Conservation (phyloP, 2,888 invertebrate species). For the Coelopa pilipes region DNA sequence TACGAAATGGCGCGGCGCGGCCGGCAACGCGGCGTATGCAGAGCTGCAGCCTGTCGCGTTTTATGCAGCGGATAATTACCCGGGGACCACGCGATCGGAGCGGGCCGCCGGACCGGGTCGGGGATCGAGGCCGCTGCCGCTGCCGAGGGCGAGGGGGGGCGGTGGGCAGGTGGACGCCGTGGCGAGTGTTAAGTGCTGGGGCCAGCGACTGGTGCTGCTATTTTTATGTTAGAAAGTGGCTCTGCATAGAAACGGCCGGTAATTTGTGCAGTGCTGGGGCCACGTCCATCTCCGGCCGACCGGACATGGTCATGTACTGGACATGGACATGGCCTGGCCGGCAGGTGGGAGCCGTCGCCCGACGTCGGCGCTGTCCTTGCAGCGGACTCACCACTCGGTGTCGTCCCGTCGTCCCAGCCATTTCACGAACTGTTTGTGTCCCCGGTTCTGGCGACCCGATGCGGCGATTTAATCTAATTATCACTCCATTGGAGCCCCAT, state of each 20-base stretch:
- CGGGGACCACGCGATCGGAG: constrained; percentile 6
- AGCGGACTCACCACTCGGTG: too few relatives aligned
- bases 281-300: not conserved
- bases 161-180: constrained; percentile 19
- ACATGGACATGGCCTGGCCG: too few relatives aligned
- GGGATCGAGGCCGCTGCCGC: too few relatives aligned
- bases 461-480: constrained; percentile 25
- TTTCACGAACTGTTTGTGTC: too few relatives aligned
- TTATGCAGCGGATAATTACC: constrained; percentile 28
- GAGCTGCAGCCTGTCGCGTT: not conserved
- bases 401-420: too few relatives aligned
- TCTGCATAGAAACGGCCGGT: too few relatives aligned
- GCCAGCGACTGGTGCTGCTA: not conserved
- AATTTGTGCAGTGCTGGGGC: not conserved
- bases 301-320: too few relatives aligned
- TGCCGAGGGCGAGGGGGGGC: too few relatives aligned
- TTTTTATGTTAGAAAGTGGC: not conserved
- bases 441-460: not conserved
- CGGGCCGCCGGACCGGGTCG: too few relatives aligned
- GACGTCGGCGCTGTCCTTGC: too few relatives aligned
- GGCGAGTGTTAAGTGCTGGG: constrained; percentile 16
- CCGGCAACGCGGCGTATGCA: too few relatives aligned
- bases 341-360: too few relatives aligned
- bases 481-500: constrained; percentile 30
- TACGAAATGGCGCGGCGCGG: constrained; percentile 13